Percentiles rank a stretch among this genome's conserved stretches.
phyloP scores from a whole-genome alignment of 1,140 invertebrate genomes.

The Atopsyche davidsoni region DNA sequence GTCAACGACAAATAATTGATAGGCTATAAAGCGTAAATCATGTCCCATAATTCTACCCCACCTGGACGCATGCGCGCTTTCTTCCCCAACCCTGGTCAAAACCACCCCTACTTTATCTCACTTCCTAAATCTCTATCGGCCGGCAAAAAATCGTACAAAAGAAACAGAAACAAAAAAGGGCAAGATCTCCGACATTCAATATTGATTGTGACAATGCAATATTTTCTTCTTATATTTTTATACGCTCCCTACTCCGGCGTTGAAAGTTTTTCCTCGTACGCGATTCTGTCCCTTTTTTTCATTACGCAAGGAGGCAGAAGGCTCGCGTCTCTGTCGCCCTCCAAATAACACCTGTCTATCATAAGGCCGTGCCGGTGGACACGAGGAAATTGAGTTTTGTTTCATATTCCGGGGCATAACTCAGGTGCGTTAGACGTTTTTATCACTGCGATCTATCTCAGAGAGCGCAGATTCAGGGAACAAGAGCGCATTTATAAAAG shows the following conservation, averaged over 20 bases:
- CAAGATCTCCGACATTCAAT: constrained; percentile 21
- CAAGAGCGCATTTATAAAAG: too few species aligned
- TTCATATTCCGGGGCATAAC: constrained; percentile 18
- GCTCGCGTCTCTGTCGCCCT: not conserved
- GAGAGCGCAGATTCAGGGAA: too few species aligned
- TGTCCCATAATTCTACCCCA: not conserved
- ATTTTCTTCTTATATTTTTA: constrained; percentile 24
- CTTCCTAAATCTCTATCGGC: constrained; percentile 27
- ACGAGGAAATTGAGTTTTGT: constrained; percentile 25
- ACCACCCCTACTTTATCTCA: constrained; percentile 19
- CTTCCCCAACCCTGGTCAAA: too few species aligned
- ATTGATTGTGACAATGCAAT: constrained; percentile 32
- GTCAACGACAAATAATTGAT: too few species aligned
- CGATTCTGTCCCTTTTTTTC: constrained; percentile 8
- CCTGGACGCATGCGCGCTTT: too few species aligned
- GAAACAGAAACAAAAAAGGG: constrained; percentile 22
- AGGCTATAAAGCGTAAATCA: too few species aligned
- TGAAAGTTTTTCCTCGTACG: constrained; percentile 2
- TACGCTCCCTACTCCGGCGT: not conserved
- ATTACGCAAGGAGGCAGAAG: not conserved
- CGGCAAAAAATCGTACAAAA: not conserved
- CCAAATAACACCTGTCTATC: constrained; percentile 23
- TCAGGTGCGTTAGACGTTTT: constrained; percentile 20
- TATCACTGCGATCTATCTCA: constrained; percentile 1
- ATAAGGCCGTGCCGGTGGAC: constrained; percentile 9